These are phyloP conservation scores for Ataeniobius toweri DNA, from an alignment of 2,797 vertebrate species.

Conservation along the genomic window DNA sequence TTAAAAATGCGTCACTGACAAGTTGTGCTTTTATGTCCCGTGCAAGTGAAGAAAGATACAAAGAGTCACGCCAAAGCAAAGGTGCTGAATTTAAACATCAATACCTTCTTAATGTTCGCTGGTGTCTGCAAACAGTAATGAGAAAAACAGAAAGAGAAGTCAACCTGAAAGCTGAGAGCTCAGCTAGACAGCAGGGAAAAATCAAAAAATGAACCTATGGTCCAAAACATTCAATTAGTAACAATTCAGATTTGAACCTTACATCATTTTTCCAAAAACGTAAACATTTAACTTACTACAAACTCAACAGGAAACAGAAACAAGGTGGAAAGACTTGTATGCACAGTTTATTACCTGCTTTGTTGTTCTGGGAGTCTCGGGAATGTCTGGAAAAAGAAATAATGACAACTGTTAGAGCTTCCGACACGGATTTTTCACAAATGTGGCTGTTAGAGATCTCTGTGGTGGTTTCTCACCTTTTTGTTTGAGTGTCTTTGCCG, in stretches of 20 bases:
- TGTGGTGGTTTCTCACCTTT: conserved; percentile 80
- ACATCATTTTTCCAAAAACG: not conserved
- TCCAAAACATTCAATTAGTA: too few relatives aligned
- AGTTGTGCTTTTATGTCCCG: conserved; percentile 14
- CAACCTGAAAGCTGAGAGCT: conserved; percentile 8
- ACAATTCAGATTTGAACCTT: not conserved
- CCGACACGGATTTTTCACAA: not conserved
- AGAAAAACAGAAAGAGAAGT: conserved; percentile 37
- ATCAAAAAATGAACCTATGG: not conserved
- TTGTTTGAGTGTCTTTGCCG: conserved; percentile 82
- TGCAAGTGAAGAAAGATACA: conserved; percentile 27
- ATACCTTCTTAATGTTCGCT: conserved; percentile 73
- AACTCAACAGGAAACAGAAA: not conserved
- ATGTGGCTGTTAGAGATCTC: not conserved
- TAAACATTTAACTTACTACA: not conserved
- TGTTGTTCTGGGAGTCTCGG: conserved; percentile 85
- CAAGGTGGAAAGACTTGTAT: not conserved
- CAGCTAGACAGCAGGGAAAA: conserved; percentile 5
- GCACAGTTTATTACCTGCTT: conserved; percentile 85
- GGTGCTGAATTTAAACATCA: conserved; percentile 36
- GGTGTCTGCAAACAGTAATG: conserved; percentile 59
- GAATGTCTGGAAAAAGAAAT: conserved; percentile 79
- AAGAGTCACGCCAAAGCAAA: conserved; percentile 10
- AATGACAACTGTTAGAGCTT: not conserved
- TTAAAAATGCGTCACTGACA: not conserved